Base-by-base conservation (phyloP, 2,113 vertebrate genomes). In the Mormyrus lacerda region DNA sequence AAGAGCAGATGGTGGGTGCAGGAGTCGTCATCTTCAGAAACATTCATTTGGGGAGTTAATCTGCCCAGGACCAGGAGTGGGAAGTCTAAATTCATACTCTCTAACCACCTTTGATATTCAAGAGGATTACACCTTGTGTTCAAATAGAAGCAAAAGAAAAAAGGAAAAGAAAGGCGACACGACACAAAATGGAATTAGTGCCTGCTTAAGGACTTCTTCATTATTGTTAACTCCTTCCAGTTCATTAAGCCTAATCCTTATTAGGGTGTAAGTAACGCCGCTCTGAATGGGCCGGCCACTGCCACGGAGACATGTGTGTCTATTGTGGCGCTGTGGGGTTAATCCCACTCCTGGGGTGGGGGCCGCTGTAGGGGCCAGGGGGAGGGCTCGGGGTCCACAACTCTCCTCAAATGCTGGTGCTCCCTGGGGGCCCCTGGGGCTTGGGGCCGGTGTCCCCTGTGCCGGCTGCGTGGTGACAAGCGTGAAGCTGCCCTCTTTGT, bases 151-250 rank as follows among this genome's bases (percentile, higher is more conserved):
- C 89, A 86, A 88, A 65, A 90, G 83, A 95, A 94, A 94, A 95
- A 89, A 82, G 61, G 91, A 90, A 91, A 91, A 94, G 94, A 95
- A 95, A 94, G 93, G 93, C 89, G 86, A 93, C 96, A 94, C 94
- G 93, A 97, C 96, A 96, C 95, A 95, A 96, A 97, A 97, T 97
- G 96, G 97, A 98, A 98, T 97, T 97, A 96, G 95, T 92, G 93
- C 93, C 94, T 95, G 96, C 97, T 97, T 97, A 96, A 95, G 96
- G 96, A 94, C 94, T 90, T 96, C 93, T 95, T 96, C 95, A 95
- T 97, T 95, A 98, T 99, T 98, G 98, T 99, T 98, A 98, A 98
- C 97, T 98, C 97, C 97, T 97, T 99, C 97, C 97, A 97, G 96
- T 97, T 99, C 97, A 98, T 99, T 98, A 98, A 96, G 93, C 95